Base-by-base conservation (phyloP, 2,888 invertebrate species). In the Euclidia mi region DNA sequence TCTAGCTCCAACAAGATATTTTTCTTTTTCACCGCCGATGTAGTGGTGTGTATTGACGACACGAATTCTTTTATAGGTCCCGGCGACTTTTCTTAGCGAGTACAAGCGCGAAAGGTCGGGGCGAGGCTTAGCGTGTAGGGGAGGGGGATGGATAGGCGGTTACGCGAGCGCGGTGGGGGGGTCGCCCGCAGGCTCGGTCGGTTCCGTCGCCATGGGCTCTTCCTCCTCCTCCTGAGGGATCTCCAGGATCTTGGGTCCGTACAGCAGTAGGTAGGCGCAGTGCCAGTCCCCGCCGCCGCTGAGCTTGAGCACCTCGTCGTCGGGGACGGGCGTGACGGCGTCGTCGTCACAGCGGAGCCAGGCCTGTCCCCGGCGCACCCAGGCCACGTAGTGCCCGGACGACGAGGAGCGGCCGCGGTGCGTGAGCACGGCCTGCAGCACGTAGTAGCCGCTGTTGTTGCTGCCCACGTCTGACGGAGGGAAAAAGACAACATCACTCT, bases 331-430 rank as follows among this genome's bases (percentile, higher is more conserved):
- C 11, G 98, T 96, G 35, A 99, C 98, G 65, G 96, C 96, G 84
- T 99, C 99, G 93, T 99, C 99, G 91, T 99, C 99, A 91, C 99
- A 99, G 94, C 99, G 98, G 76, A 98, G 96, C 99, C 99, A 99
- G 57, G 95, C 95, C 74, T 58, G 78, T 9, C 75, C 88, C 78
- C 97, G 96, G 71, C 96, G 95, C 32, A 99, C 97, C 99, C 99
- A 99, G 38, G 98, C 99, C 41, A 99, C 99, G 94, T 99, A 99
- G 95, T 99, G 99, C 0, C 99, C 99, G 65, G 98, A 98, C 42
- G 98, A 98, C 63, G 98, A 98, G 1, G 99, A 98, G 59, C 99
- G 96, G 0, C 99, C 99, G 91, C 97, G 98, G 95, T 99, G 99
- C 49, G 98, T 99, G 75, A 98, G 95, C 66, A 98, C 99, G 44